Base-by-base conservation (phyloP, 2,113 vertebrate species). In the Elephas maximus region DNA sequence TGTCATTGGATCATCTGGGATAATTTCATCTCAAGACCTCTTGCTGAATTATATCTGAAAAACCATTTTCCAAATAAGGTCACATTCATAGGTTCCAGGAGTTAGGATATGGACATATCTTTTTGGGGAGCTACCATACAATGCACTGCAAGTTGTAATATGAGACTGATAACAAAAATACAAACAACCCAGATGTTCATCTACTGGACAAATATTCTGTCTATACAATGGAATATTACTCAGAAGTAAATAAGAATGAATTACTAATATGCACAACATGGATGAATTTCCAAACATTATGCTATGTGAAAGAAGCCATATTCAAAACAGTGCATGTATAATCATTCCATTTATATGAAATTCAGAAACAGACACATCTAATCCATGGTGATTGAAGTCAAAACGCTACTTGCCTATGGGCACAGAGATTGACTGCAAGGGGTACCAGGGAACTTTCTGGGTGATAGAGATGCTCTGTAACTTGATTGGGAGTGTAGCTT, bases 221-320 rank as follows among this genome's bases (percentile, higher is more conserved):
- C 53, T 83, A 65, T 67, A 28, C n/a, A 57, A 57, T 33, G 14
- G 4, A 57, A 41, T 77, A 90, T 57, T 84, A 30, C 24, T 67
- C 81, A 90, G 28, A 48, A 90, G 21, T 90, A 67, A 94, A 37
- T 67, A 90, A 77, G 44, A 76, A 77, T 45, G n/a, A 90, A 67
- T 77, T 90, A 60, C 8, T 37, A 0, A 65, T 77, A 53, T 78
- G 44, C 20, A 51, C 12, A 51, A 12, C 3, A n/a, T 51, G 41
- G 17, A 74, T 62, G n/a, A 83, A 67, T 89, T 65, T 53, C 18
- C 4, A 44, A 28, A 21, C 44, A 33, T 53, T 63, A 44, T 65
- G 20, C 37, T 77, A 10, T 89, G 18, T 76, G 63, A 93, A 94
- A 62, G 45, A 76, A 88, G 48, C 10, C 8, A 44, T 78, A 53